Percentiles rank a stretch among this genome's conserved stretches.
phyloP scores from a whole-genome alignment of 1,140 invertebrate species.

The Globodera ellingtonae region DNA sequence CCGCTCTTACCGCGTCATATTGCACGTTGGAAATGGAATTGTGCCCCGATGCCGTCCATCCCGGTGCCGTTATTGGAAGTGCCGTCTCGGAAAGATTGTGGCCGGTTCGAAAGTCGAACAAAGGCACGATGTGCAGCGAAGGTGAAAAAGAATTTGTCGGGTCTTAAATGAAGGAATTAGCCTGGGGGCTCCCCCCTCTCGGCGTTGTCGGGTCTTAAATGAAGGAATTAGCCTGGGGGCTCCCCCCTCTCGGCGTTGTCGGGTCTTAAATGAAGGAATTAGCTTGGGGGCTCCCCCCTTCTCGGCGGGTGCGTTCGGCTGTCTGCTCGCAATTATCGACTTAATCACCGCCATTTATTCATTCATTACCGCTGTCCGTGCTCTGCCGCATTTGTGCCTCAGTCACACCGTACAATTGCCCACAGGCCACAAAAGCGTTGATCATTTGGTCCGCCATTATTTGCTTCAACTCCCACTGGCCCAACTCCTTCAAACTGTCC shows the following conservation, averaged over 20 bases:
- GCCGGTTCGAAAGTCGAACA: conserved; percentile 30
- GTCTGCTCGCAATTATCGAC: background rate
- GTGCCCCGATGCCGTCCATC: conserved; percentile 3
- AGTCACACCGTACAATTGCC: conserved; percentile 25
- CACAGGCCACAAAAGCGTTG: conserved; percentile 32
- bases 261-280: too few species aligned
- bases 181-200: conserved; percentile 6
- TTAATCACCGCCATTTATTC: background rate
- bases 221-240: too few species aligned
- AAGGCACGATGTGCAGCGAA: conserved; percentile 6
- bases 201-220: too few species aligned
- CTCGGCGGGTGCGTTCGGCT: background rate
- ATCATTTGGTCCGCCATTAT: conserved; percentile 1
- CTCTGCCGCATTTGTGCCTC: background rate
- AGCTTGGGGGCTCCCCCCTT: too few species aligned
- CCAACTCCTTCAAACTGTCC: conserved; percentile 32
- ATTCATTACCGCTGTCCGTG: background rate
- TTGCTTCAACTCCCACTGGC: conserved; percentile 28
- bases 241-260: too few species aligned
- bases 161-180: background rate
- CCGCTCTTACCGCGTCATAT: conserved; percentile 25
- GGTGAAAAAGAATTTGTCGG: background rate
- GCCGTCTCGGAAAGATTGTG: background rate
- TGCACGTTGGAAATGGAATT: conserved; percentile 40
- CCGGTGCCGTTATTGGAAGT: conserved; percentile 7